phyloP scores from a whole-genome alignment of 64 coral and sea anemone species.

The Dendronephthya gigantea region DNA sequence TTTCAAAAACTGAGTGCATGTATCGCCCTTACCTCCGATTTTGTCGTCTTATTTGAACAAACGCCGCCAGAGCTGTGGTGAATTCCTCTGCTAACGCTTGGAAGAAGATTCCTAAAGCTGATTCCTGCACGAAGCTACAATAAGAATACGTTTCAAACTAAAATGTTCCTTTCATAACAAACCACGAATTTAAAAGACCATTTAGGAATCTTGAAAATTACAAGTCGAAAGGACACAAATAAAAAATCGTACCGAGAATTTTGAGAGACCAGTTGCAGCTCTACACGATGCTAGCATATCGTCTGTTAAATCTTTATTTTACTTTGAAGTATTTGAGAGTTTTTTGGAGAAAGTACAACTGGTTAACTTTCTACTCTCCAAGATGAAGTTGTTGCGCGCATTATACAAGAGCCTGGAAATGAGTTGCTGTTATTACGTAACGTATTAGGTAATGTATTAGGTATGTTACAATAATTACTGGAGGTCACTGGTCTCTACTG shows the following conservation, averaged over 20 bases:
- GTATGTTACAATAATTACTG: too few species aligned
- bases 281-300: background rate
- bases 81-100: background rate
- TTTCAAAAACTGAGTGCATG: too few species aligned
- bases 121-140: background rate
- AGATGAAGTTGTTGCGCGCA: background rate
- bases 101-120: background rate
- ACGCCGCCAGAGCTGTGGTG: background rate
- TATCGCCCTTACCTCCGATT: background rate
- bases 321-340: background rate
- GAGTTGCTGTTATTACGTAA: background rate
- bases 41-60: background rate
- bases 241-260: background rate
- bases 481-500: too few species aligned
- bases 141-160: background rate
- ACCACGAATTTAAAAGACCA: background rate
- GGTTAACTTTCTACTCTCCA: background rate
- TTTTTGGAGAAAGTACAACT: background rate
- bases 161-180: background rate
- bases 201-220: background rate
- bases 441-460: too few species aligned
- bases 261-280: background rate
- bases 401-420: background rate
- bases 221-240: background rate
- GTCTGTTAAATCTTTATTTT: background rate